Percentiles rank a stretch among this genome's conserved stretches.
Conservation (phyloP, 2,888 invertebrate genomes). For the Macrosoma leucophasiata region DNA sequence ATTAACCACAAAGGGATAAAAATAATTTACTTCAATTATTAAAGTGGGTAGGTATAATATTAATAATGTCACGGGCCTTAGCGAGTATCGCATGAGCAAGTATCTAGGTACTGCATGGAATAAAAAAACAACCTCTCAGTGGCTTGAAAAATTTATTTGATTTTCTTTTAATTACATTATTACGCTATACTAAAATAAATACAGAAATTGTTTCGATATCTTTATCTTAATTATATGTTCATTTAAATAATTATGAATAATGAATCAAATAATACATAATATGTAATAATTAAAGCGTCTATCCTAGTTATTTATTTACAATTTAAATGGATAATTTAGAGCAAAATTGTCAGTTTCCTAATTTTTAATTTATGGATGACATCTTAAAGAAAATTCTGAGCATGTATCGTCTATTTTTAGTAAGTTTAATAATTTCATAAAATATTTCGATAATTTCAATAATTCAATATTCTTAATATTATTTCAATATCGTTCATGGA, state of each 20-base stretch:
- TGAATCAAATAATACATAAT: conserved; percentile 52
- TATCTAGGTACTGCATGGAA: no score
- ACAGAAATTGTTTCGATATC: conserved; percentile 66
- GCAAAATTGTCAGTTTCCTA: conserved; percentile 9
- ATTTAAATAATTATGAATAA: conserved; percentile 62
- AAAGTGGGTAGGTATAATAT: no score
- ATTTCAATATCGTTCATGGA: no score
- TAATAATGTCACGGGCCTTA: no score
- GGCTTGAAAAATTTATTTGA: conserved; percentile 74
- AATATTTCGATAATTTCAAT: no score
- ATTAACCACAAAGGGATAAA: no score
- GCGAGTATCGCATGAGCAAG: no score
- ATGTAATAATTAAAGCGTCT: conserved; percentile 45
- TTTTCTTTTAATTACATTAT: conserved; percentile 70
- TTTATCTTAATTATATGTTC: conserved; percentile 60
- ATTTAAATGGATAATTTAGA: conserved; percentile 38
- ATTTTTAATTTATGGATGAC: conserved; percentile 3
- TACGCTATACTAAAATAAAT: conserved; percentile 72
- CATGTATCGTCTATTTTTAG: no score
- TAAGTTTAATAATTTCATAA: no score
- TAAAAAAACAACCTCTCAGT: conserved; percentile 49
- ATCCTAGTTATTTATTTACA: conserved; percentile 67
- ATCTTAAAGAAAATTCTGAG: no score
- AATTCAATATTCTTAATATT: no score
- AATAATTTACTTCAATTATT: no score